Evolutionary conservation across 1,140 invertebrate species (phyloP), one percentile per base, ranked within the genome.

Genomic region (Calliphora vicina): DNA sequence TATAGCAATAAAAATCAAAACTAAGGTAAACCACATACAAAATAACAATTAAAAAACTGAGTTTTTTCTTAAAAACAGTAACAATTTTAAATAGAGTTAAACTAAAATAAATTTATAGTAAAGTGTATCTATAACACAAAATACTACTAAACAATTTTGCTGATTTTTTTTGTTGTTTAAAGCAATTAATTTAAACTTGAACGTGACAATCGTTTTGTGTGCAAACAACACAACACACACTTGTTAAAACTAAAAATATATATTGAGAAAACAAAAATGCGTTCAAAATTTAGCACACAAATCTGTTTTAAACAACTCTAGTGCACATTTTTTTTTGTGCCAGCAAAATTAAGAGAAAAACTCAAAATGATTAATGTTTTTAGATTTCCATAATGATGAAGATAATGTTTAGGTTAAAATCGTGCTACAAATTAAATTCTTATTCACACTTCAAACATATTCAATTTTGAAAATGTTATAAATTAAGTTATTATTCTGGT

Each of bases 131-230:
- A 43, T 43, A 43, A 43, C 42, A 43, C 5, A 43, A 43, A 43
- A 43, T n/a, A 43, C 42, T 12, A 43, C 42, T 43, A n/a, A n/a
- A n/a, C n/a, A n/a, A n/a, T 43, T 43, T 5, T 43, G 42, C 42
- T 6, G 42, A n/a, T n/a, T n/a, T n/a, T n/a, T n/a, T n/a, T 43
- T 43, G 42, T 57, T 57, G 50, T 17, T 35, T 35, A 17, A 35
- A 76, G 29, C 25, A 74, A 74, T n/a, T 42, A 76, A 76, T 76
- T 76, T 76, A 76, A 76, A 76, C 73, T 76, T 76, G 73, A 76
- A 76, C 73, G 73, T 76, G 73, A 76, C 73, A 76, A 42, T 42
- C 27, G 35, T 76, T 76, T 42, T 17, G 29, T 76, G 27, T 29
- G 27, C 73, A 29, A 73, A 73, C 25, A 20, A 71, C 72, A n/a